Base-by-base conservation (phyloP, 53 echinoderm and acorn worm species). In the Antedon mediterranea region DNA sequence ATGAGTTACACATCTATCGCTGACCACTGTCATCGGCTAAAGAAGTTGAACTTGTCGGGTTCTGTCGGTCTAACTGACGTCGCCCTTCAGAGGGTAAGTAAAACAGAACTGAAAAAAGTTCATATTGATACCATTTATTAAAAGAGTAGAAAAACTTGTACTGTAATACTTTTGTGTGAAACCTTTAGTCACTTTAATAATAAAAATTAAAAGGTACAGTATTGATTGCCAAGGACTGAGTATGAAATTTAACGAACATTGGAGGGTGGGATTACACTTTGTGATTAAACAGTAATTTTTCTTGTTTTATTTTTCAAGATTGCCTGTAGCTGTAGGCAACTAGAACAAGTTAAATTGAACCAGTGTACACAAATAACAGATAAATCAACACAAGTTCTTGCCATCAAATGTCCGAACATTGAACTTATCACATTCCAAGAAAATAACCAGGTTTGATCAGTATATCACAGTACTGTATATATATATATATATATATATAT, bases 351-450 rank as follows among this genome's bases (percentile, higher is more conserved):
- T 30, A 70, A 84, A n/a, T 41, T 88, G 78, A 88, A 84, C 57
- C 81, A 72, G 70, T 88, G 88, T 57, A 44, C 78, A 28, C 76
- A 72, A 30, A 74, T 88, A 71, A 80, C 84, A 8, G 84, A 88
- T 31, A 0, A 27, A 37, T 82, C 86, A 31, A 43, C 79, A 23
- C 70, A 79, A 71, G 71, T 77, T 31, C 34, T 80, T 14, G 79
- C 84, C 0, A 27, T 4, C 0, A 71, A 77, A 5, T 84, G 80
- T 33, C 76, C 80, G 0, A 76, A 43, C 20, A 73, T 83, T 14
- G 76, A 73, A 34, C 43, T 83, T 32, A 43, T 87, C 28, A 83
- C 80, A 28, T 83, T 87, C 77, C 79, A 43, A 72, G 83, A 83
- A 72, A 83, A 83, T 77, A 74, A 80, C 72, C 76, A 75, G 83